phyloP scores from a whole-genome alignment of 2,797 vertebrate genomes.

The Lacerta viridis region DNA sequence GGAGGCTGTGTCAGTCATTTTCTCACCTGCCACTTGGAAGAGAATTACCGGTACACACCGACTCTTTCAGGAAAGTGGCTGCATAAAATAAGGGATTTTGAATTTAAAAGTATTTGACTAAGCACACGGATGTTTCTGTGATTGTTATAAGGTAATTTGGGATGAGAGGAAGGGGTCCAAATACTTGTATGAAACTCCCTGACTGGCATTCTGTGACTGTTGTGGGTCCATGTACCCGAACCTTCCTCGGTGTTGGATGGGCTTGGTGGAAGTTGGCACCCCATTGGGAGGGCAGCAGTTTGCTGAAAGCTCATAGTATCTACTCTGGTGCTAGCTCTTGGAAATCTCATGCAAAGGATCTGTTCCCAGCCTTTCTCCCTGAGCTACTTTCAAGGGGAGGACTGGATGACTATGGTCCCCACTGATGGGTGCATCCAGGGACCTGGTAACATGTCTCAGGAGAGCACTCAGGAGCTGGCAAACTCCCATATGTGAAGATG shows the following conservation, averaged over 20 bases:
- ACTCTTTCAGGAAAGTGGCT: neutral
- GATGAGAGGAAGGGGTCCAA: neutral
- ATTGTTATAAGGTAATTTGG: neutral
- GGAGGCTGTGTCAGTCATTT: neutral
- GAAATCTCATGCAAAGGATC: neutral
- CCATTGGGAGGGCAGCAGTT: too few relatives aligned
- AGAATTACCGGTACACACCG: neutral
- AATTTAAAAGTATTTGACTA: neutral
- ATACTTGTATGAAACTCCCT: neutral
- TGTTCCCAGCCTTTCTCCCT: neutral
- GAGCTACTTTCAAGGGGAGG: neutral
- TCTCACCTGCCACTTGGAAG: neutral
- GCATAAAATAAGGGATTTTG: neutral
- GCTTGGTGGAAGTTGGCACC: neutral
- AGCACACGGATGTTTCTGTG: neutral
- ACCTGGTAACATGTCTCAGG: neutral
- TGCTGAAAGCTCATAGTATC: neutral
- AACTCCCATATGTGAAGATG: neutral
- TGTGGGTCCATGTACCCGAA: neutral
- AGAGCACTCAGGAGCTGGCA: neutral
- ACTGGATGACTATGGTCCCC: too few relatives aligned
- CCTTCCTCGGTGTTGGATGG: neutral
- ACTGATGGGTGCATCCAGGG: too few relatives aligned
- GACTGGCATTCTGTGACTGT: neutral
- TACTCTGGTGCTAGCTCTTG: neutral